Conservation (phyloP, 2,113 vertebrate genomes). For the Puffinus mauretanicus region DNA sequence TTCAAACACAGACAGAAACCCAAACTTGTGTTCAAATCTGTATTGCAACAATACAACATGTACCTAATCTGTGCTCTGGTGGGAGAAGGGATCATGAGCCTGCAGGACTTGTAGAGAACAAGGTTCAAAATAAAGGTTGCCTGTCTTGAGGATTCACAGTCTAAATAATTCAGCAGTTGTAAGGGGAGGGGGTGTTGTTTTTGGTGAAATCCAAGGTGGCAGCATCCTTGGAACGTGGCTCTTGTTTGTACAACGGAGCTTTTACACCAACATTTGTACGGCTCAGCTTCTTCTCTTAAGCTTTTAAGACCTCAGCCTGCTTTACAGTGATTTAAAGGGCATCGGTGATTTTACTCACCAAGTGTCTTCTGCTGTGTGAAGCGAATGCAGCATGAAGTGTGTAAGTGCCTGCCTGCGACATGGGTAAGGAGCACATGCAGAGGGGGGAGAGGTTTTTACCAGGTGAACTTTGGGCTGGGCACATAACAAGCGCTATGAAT, state of each 20-base stretch:
- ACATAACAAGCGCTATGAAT: background rate
- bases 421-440: background rate
- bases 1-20: background rate
- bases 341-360: background rate
- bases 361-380: background rate
- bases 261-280: background rate
- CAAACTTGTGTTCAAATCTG: background rate
- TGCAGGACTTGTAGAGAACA: background rate
- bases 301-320: background rate
- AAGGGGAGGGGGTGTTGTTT: background rate
- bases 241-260: constrained; percentile 22
- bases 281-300: constrained; percentile 34
- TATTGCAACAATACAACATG: rapidly evolving
- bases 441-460: background rate
- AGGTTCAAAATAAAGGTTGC: background rate
- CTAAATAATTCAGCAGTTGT: background rate
- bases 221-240: background rate
- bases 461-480: background rate
- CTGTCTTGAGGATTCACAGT: background rate
- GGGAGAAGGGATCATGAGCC: background rate
- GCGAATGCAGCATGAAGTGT: background rate
- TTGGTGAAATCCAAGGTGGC: constrained; percentile 40
- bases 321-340: background rate
- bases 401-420: background rate
- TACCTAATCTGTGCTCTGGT: background rate